Evolutionary conservation across 2,797 vertebrate species (phyloP).

Genomic region (Coracias cyanogaster): DNA sequence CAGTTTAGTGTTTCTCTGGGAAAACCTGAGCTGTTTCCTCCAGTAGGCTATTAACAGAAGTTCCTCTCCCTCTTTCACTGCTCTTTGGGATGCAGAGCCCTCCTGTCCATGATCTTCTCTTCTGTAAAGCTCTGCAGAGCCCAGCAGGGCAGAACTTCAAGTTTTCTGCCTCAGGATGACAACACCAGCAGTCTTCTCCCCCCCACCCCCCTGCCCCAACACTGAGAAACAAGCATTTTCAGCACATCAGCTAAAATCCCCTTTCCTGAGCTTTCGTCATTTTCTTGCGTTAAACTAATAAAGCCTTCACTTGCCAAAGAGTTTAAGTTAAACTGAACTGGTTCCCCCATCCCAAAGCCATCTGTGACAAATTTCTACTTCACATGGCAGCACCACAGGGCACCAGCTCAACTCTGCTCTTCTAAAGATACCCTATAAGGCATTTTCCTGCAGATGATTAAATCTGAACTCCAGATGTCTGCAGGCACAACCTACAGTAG

Average conservation of each 20-base stretch:
- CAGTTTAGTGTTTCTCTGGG: background rate
- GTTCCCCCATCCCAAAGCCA: background rate
- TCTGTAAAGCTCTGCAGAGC: background rate
- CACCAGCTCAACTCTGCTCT: background rate
- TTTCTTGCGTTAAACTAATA: background rate
- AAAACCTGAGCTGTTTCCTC: background rate
- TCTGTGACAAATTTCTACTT: background rate
- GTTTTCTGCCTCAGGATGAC: background rate
- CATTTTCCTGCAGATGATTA: background rate
- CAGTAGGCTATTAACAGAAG: background rate
- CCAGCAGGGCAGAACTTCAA: background rate
- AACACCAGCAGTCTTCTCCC: background rate
- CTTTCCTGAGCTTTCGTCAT: background rate
- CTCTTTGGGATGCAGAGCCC: background rate
- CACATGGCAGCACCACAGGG: background rate
- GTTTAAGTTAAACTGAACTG: background rate
- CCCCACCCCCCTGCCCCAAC: accelerated
- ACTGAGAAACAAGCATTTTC: background rate
- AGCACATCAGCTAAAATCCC: background rate
- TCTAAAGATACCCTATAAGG: background rate
- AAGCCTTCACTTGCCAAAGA: background rate
- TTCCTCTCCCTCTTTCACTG: background rate
- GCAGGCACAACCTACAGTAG: background rate
- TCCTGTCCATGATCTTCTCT: background rate
- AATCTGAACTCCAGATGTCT: background rate